These are phyloP conservation scores for Myiozetetes cayanensis DNA, from an alignment of 2,113 vertebrate species.

Conservation along the genomic window DNA sequence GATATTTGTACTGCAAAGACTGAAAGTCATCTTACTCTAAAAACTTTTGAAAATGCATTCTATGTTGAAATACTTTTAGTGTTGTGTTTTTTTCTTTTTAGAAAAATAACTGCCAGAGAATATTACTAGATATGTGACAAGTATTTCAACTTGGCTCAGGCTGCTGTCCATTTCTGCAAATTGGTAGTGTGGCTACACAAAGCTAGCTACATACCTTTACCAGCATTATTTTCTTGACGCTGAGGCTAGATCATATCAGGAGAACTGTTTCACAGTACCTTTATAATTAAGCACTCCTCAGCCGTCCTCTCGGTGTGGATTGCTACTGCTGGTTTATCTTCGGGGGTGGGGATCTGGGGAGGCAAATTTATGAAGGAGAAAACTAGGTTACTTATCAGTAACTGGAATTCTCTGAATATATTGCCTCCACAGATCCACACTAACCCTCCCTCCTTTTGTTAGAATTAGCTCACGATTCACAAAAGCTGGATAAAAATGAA, in stretches of 20 bases:
- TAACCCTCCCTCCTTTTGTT: conserved; percentile 61
- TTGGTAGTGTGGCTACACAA: neutral
- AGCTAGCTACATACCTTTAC: conserved; percentile 58
- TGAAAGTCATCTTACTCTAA: neutral
- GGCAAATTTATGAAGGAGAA: conserved; percentile 73
- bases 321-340: conserved; percentile 69
- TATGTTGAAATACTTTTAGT: neutral
- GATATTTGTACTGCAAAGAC: neutral
- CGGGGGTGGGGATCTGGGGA: conserved; percentile 68
- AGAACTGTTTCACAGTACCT: conserved; percentile 69
- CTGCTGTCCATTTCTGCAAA: neutral
- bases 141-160: neutral
- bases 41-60: neutral
- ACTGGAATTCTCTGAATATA: conserved; percentile 71
- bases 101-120: neutral
- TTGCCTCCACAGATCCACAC: conserved; percentile 71
- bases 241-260: conserved; percentile 46
- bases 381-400: conserved; percentile 71
- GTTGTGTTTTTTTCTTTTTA: neutral
- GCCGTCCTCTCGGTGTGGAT: conserved; percentile 62
- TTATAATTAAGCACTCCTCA: conserved; percentile 69
- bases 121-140: neutral
- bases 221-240: conserved; percentile 37
- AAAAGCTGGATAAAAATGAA: conserved; percentile 33
- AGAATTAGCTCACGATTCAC: conserved; percentile 27